phyloP scores from a whole-genome alignment of 1,140 invertebrate species.

The Caenorhabditis tropicalis region DNA sequence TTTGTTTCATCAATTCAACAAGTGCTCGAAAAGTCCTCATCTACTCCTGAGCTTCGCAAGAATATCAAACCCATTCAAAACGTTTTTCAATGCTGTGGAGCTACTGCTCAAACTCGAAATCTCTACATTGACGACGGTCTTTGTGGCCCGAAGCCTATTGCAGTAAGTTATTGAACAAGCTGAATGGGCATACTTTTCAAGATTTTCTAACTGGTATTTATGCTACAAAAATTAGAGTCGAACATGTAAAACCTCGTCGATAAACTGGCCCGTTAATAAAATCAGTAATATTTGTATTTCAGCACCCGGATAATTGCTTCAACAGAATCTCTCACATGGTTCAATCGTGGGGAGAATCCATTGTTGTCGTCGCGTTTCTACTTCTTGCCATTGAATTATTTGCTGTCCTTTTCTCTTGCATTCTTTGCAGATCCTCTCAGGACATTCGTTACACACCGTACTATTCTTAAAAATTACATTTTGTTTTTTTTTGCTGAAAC shows the following conservation, averaged over 20 bases:
- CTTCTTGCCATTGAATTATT: constrained; percentile 66
- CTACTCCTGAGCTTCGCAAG: constrained; percentile 58
- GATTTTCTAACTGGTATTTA: no score
- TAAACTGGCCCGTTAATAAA: no score
- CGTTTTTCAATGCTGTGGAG: constrained; percentile 68
- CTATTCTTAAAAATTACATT: constrained; percentile 67
- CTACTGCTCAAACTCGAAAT: constrained; percentile 60
- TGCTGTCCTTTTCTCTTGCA: constrained; percentile 67
- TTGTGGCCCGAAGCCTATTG: constrained; percentile 52
- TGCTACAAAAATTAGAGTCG: no score
- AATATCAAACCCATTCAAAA: constrained; percentile 67
- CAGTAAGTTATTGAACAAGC: background rate
- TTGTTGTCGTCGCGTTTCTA: constrained; percentile 62
- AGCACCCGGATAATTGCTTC: constrained; percentile 63
- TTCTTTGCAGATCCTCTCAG: constrained; percentile 65
- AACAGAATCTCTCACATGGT: constrained; percentile 60
- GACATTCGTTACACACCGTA: constrained; percentile 66
- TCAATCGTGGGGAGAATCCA: constrained; percentile 59
- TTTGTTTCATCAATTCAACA: constrained; percentile 45
- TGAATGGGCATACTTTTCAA: no score
- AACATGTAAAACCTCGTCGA: no score
- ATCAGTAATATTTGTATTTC: constrained; percentile 29
- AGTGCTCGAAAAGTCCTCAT: constrained; percentile 57
- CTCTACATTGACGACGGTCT: constrained; percentile 58
- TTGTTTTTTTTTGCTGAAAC: no score